phyloP scores from a whole-genome alignment of 1,140 invertebrate genomes.

The Oreohelix idahoensis region DNA sequence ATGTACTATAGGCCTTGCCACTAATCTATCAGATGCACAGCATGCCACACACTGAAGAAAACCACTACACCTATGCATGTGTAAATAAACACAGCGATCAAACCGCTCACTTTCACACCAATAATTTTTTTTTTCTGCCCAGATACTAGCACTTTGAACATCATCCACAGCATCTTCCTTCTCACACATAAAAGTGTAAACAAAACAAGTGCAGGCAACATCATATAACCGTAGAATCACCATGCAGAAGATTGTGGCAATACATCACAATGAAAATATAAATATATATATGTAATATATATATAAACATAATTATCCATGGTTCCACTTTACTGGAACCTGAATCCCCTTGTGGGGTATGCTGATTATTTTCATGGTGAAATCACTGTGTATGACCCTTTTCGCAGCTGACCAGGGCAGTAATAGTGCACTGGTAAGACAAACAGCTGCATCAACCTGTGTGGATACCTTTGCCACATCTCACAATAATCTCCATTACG shows the following conservation, averaged over 20 bases:
- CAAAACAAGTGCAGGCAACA: neutral
- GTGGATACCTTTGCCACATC: neutral
- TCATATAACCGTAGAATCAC: neutral
- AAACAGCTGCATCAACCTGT: neutral
- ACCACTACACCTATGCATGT: too few relatives aligned
- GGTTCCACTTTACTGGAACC: neutral
- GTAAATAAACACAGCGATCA: too few relatives aligned
- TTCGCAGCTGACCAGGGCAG: neutral
- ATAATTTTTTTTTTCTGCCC: too few relatives aligned
- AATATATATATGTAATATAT: constrained; percentile 17
- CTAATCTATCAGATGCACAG: too few relatives aligned
- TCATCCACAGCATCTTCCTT: too few relatives aligned
- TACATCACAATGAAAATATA: constrained; percentile 5
- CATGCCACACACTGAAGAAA: too few relatives aligned
- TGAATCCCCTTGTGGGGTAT: neutral
- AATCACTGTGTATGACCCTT: neutral
- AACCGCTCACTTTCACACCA: too few relatives aligned
- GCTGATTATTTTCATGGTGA: neutral
- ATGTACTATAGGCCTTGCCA: too few relatives aligned
- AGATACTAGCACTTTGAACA: too few relatives aligned
- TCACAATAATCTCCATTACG: neutral
- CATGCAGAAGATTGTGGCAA: neutral
- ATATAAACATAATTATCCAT: constrained; percentile 3
- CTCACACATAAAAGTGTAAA: neutral
- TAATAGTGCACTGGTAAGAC: neutral